phyloP scores from a whole-genome alignment of 2,797 vertebrate species.

The Tapirus indicus region DNA sequence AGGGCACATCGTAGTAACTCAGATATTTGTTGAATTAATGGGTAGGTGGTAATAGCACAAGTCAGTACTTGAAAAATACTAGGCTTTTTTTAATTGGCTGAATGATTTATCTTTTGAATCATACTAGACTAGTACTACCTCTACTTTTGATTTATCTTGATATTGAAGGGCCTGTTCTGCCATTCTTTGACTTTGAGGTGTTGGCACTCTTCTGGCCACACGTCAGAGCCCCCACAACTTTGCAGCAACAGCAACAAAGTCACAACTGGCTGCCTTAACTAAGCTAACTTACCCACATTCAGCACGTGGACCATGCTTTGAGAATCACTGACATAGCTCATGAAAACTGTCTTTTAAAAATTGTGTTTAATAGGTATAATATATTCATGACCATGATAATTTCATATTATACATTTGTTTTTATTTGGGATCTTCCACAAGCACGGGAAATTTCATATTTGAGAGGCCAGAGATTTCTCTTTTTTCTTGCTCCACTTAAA shows the following conservation, averaged over 20 bases:
- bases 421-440: not conserved
- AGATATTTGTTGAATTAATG: not conserved
- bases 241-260: not conserved
- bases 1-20: not conserved
- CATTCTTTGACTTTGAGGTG: not conserved
- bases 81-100: not conserved
- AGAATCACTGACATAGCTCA: not conserved
- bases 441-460: not conserved
- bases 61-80: not conserved
- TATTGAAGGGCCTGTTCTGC: not conserved
- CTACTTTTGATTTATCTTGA: slow-evolving; percentile 3
- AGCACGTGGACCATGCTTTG: not conserved
- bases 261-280: not conserved
- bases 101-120: not conserved
- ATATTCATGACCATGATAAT: slow-evolving; percentile 43
- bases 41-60: not conserved
- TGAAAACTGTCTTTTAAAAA: not conserved
- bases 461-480: not conserved
- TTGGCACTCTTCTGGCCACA: not conserved
- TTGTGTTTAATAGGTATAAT: not conserved
- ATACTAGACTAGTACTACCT: not conserved
- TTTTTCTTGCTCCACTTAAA: not conserved
- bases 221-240: not conserved
- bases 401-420: slow-evolving; percentile 34
- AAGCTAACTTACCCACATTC: not conserved